Percentiles rank a stretch among this genome's conserved stretches.
Conservation (phyloP, 2,113 vertebrate genomes). For the Platysternon megacephalum region DNA sequence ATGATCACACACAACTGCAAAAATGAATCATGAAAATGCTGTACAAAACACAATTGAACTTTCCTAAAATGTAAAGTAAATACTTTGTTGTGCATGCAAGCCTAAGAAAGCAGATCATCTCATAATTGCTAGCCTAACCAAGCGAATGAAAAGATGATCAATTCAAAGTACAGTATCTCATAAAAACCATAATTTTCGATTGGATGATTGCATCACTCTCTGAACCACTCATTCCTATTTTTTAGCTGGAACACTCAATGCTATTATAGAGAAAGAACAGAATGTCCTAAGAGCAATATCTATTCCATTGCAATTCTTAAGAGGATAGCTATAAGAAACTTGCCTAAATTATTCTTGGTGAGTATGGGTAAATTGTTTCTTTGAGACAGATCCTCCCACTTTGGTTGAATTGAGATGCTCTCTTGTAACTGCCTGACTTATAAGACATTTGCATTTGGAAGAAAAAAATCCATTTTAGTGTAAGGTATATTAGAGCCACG, state of each 20-base stretch:
- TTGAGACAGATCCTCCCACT: background rate
- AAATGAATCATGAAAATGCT: background rate
- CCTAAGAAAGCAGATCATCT: background rate
- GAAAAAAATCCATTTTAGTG: background rate
- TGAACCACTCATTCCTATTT: slow-evolving; percentile 11
- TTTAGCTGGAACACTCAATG: background rate
- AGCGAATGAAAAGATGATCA: background rate
- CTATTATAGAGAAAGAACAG: slow-evolving; percentile 5
- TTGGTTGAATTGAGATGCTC: slow-evolving; percentile 15
- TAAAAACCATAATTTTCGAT: background rate
- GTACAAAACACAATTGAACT: background rate
- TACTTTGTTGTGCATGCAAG: background rate
- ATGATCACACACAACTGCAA: background rate
- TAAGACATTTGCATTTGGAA: background rate
- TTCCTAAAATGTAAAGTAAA: background rate
- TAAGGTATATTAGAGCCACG: background rate
- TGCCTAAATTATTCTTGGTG: slow-evolving; percentile 61
- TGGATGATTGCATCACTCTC: slow-evolving; percentile 17
- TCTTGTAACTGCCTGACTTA: background rate
- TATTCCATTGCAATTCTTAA: background rate
- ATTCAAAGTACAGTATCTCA: background rate
- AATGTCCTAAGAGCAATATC: background rate
- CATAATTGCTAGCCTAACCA: background rate
- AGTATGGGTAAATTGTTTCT: slow-evolving; percentile 58
- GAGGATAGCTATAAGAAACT: background rate